Conservation (phyloP, 2,113 vertebrate species). For the Geococcyx californianus region DNA sequence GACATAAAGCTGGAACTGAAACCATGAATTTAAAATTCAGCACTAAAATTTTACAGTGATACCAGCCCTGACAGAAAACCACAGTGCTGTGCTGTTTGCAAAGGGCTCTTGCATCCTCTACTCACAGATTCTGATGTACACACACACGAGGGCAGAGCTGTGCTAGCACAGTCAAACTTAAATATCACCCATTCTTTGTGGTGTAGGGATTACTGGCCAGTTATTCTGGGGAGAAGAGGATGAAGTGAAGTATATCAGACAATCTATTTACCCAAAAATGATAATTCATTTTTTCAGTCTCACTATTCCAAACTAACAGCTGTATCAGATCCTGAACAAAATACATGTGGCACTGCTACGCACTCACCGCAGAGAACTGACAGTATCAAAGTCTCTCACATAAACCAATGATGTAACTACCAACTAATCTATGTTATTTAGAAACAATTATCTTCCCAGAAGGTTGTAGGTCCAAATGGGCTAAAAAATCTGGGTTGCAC, state of each 20-base stretch:
- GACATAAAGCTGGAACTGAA: not conserved
- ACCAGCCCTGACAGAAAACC: not conserved
- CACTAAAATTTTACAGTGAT: not conserved
- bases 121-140: not conserved
- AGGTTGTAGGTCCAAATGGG: not conserved
- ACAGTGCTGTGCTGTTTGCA: not conserved
- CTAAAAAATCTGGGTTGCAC: not conserved
- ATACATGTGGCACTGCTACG: not conserved
- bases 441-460: not conserved
- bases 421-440: not conserved
- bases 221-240: not conserved
- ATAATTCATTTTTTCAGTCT: not conserved
- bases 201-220: not conserved
- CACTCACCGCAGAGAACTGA: not conserved
- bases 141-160: slow-evolving; percentile 55
- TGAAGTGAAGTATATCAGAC: not conserved
- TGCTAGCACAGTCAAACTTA: not conserved
- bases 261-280: not conserved
- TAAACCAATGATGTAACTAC: not conserved
- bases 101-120: not conserved
- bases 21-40: not conserved
- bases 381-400: not conserved
- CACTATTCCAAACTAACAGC: not conserved
- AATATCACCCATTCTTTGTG: not conserved
- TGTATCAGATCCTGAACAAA: not conserved